These are phyloP conservation scores for Alauda arvensis DNA, from an alignment of 2,797 vertebrate species.

Conservation along the genomic window DNA sequence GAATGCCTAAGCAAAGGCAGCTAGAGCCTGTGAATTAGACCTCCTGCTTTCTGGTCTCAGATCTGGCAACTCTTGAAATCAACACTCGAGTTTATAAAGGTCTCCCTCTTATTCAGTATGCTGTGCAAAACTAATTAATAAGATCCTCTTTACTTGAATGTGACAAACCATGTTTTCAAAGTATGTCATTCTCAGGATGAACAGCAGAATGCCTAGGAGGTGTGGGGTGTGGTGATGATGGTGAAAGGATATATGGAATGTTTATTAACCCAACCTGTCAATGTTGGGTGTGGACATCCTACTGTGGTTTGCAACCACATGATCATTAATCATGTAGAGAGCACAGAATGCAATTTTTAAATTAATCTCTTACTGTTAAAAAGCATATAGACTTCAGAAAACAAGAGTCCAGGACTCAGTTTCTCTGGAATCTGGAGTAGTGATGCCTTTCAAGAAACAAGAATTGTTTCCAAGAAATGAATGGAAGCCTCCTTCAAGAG, in stretches of 20 bases:
- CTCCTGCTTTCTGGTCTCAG: not conserved
- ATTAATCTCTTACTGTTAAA: constrained; percentile 13
- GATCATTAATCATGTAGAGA: not conserved
- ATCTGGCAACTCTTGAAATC: not conserved
- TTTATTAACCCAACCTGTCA: not conserved
- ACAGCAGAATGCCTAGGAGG: not conserved
- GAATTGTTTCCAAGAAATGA: constrained; percentile 46
- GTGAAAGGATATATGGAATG: not conserved
- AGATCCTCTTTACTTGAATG: not conserved
- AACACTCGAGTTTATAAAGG: not conserved
- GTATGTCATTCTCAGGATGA: not conserved
- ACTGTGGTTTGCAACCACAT: not conserved
- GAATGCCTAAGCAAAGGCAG: not conserved
- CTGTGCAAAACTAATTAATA: not conserved
- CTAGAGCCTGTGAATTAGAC: not conserved
- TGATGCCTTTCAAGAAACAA: constrained; percentile 25
- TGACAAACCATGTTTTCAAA: not conserved
- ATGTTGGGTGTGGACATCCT: not conserved
- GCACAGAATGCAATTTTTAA: not conserved
- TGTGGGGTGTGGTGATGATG: not conserved
- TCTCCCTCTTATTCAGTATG: not conserved
- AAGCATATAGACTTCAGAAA: constrained; percentile 60
- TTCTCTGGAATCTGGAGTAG: constrained; percentile 40
- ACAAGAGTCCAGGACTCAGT: constrained; percentile 46
- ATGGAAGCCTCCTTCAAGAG: constrained; percentile 61